A percentile compares a stretch with the other conserved stretches of the same genome.
Evolutionary conservation across 1,140 invertebrate genomes (phyloP).

Genomic region (Ephestia elutella): DNA sequence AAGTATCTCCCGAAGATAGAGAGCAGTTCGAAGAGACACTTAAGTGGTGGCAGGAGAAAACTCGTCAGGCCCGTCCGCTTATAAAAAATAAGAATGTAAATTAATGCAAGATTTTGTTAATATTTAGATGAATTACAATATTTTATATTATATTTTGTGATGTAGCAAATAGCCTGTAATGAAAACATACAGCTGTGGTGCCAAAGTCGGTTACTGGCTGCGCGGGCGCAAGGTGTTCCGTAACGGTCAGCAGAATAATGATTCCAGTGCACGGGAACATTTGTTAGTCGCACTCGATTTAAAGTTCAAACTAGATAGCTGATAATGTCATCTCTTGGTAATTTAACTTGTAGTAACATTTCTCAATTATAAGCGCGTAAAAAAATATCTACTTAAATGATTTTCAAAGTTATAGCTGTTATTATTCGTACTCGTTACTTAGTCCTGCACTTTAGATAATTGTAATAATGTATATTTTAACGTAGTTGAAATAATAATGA

Average conservation of each 20-base stretch:
- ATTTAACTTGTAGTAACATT: background rate
- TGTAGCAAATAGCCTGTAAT: constrained; percentile 25
- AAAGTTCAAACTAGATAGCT: constrained; percentile 10
- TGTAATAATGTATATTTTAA: constrained; percentile 13
- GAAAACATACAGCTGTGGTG: constrained; percentile 67
- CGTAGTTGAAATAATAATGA: background rate
- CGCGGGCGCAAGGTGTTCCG: constrained; percentile 59
- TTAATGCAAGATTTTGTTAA: constrained; percentile 16
- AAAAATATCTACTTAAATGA: background rate
- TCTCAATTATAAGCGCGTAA: background rate
- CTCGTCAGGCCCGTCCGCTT: constrained; percentile 45
- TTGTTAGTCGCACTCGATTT: constrained; percentile 9
- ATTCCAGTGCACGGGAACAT: constrained; percentile 23
- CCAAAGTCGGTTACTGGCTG: constrained; percentile 53
- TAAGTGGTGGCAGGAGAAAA: constrained; percentile 72
- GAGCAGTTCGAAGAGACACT: constrained; percentile 67
- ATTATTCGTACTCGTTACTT: background rate
- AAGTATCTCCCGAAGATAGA: constrained; percentile 63
- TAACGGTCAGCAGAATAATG: constrained; percentile 54
- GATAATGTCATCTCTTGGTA: constrained; percentile 4
- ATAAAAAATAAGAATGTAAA: constrained; percentile 35
- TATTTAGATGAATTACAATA: constrained; percentile 11
- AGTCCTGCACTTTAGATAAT: constrained; percentile 10
- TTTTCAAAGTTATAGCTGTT: background rate
- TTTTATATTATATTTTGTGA: constrained; percentile 33